Evolutionary conservation across 1,140 invertebrate species (phyloP).

Genomic region (Scaptomyza pallida): DNA sequence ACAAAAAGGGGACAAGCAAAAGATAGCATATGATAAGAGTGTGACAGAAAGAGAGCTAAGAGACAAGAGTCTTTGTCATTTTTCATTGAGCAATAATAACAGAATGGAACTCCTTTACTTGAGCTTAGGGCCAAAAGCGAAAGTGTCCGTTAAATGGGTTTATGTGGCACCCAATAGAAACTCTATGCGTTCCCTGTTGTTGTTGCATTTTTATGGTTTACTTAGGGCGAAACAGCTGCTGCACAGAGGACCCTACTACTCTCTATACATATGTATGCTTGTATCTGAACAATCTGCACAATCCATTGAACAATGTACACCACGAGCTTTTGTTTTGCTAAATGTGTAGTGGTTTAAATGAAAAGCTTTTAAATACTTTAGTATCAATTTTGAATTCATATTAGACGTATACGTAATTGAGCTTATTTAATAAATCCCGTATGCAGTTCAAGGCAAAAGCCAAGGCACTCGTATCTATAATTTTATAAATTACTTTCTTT

Average conservation of each 20-base stretch:
- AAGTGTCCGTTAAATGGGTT: constrained; percentile 48
- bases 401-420: too few species aligned
- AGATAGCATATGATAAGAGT: neutral
- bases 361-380: too few species aligned
- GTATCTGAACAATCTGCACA: constrained; percentile 19
- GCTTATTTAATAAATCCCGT: too few species aligned
- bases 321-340: too few species aligned
- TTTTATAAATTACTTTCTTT: too few species aligned
- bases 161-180: constrained; percentile 11
- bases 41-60: neutral
- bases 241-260: neutral
- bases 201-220: constrained; percentile 44
- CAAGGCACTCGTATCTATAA: too few species aligned
- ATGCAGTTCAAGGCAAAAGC: too few species aligned
- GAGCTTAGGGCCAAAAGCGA: constrained; percentile 45
- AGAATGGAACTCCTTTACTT: constrained; percentile 7
- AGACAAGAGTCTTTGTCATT: constrained; percentile 35
- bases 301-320: constrained; percentile 35
- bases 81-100: constrained; percentile 53
- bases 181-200: neutral
- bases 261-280: constrained; percentile 1
- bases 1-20: neutral
- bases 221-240: constrained; percentile 20
- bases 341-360: too few species aligned
- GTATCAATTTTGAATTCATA: too few species aligned